Percentiles rank a stretch among this genome's conserved stretches.
Evolutionary conservation across 1,140 invertebrate genomes (phyloP).

Genomic region (Drosophila erecta): DNA sequence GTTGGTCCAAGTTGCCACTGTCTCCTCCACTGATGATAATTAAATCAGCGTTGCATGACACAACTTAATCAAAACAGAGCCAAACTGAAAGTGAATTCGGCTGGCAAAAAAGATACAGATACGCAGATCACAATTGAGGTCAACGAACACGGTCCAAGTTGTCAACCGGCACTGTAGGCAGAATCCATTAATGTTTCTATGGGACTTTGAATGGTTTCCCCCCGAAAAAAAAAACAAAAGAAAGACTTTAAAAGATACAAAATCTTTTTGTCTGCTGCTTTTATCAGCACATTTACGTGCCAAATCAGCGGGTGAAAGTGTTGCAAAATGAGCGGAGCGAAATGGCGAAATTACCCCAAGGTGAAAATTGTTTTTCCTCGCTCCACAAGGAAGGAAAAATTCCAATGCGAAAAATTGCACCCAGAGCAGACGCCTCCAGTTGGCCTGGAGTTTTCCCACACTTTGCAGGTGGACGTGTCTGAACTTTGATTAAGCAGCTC

Average conservation of each 20-base stretch:
- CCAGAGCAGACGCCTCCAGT: slow-evolving; percentile 12
- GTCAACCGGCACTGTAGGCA: slow-evolving; percentile 54
- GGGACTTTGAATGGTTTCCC: slow-evolving; percentile 58
- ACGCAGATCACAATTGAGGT: slow-evolving; percentile 53
- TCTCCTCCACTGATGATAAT: slow-evolving; percentile 62
- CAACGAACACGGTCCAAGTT: slow-evolving; percentile 65
- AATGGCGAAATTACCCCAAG: slow-evolving; percentile 35
- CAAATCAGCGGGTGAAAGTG: slow-evolving; percentile 80
- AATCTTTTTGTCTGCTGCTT: slow-evolving; percentile 30
- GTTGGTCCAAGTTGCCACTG: slow-evolving; percentile 29
- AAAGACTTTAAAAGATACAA: too few relatives aligned
- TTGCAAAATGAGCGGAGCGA: slow-evolving; percentile 62
- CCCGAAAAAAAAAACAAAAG: slow-evolving; percentile 22
- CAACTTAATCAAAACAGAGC: slow-evolving; percentile 79
- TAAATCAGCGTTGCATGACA: slow-evolving; percentile 82
- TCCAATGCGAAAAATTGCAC: slow-evolving; percentile 19
- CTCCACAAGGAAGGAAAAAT: slow-evolving; percentile 38
- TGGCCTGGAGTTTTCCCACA: slow-evolving; percentile 62
- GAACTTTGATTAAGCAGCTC: slow-evolving; percentile 50
- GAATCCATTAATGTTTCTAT: slow-evolving; percentile 41
- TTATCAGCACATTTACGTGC: slow-evolving; percentile 78
- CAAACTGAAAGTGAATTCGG: slow-evolving; percentile 73
- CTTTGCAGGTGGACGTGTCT: slow-evolving; percentile 58
- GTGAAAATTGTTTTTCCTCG: slow-evolving; percentile 70
- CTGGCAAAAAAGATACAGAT: slow-evolving; percentile 31